Evolutionary conservation across 64 coral and sea anemone species (phyloP).

Genomic region (Orbicella faveolata): DNA sequence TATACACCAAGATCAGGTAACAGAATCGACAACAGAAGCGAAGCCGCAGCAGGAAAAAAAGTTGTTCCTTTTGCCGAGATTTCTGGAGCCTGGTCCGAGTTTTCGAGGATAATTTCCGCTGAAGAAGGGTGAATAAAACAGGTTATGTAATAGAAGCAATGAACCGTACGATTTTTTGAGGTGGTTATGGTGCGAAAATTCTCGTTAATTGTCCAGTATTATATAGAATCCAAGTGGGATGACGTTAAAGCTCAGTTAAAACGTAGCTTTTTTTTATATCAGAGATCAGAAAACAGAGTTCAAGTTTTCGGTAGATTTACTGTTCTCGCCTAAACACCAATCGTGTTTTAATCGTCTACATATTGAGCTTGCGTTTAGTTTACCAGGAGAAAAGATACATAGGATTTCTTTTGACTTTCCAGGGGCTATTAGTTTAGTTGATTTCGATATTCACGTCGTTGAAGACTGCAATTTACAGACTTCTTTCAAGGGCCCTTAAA

Average conservation of each 20-base stretch:
- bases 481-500: background rate
- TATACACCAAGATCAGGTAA: background rate
- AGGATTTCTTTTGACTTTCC: background rate
- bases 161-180: background rate
- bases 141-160: background rate
- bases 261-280: too few relatives aligned
- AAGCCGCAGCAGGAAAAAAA: background rate
- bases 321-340: too few relatives aligned
- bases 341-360: too few relatives aligned
- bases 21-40: background rate
- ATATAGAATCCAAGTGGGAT: too few relatives aligned
- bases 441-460: background rate
- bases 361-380: too few relatives aligned
- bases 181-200: background rate
- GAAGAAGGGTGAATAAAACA: background rate
- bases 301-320: too few relatives aligned
- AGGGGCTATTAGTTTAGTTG: background rate
- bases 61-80: background rate
- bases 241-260: too few relatives aligned
- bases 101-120: background rate
- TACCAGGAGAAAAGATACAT: too few relatives aligned
- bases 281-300: too few relatives aligned
- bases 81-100: conserved; percentile 5
- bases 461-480: background rate
- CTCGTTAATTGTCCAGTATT: background rate